Evolutionary conservation across 2,113 vertebrate genomes (phyloP).

Genomic region (Clarias batrachus): DNA sequence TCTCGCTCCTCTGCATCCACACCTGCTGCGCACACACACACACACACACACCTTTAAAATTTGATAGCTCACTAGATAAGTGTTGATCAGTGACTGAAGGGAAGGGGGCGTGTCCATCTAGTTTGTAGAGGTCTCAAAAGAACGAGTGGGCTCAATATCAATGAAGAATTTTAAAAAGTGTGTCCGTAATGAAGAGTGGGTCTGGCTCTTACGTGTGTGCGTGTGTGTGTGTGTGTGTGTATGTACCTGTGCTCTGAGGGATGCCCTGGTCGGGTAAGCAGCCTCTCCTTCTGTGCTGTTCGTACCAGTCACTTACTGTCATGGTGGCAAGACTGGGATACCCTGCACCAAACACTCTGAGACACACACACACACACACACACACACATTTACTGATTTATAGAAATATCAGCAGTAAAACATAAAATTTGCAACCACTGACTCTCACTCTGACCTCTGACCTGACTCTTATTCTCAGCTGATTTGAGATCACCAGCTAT

Average conservation of each 20-base stretch:
- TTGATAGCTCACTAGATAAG: not conserved
- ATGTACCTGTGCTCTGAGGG: conserved; percentile 53
- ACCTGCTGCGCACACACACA: conserved; percentile 51
- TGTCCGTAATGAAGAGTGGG: too few relatives aligned
- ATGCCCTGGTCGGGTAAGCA: conserved; percentile 75
- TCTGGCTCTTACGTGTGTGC: not conserved
- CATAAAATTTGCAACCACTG: not conserved
- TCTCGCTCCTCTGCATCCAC: conserved; percentile 65
- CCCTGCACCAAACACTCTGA: conserved; percentile 88
- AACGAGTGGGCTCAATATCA: too few relatives aligned
- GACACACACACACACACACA: conserved; percentile 33
- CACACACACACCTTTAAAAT: not conserved
- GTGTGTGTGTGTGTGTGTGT: conserved; percentile 1
- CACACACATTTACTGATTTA: not conserved
- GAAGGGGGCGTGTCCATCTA: not conserved
- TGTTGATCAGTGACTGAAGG: not conserved
- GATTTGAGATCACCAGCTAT: not conserved
- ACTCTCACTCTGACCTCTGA: not conserved
- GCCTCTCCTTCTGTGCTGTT: conserved; percentile 77
- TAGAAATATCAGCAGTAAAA: not conserved
- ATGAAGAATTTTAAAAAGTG: too few relatives aligned
- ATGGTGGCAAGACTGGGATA: conserved; percentile 90
- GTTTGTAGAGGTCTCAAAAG: too few relatives aligned
- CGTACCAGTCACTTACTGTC: conserved; percentile 95
- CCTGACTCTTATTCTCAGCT: not conserved